phyloP scores from a whole-genome alignment of 2,888 invertebrate genomes.

The Yponomeuta sedellus region DNA sequence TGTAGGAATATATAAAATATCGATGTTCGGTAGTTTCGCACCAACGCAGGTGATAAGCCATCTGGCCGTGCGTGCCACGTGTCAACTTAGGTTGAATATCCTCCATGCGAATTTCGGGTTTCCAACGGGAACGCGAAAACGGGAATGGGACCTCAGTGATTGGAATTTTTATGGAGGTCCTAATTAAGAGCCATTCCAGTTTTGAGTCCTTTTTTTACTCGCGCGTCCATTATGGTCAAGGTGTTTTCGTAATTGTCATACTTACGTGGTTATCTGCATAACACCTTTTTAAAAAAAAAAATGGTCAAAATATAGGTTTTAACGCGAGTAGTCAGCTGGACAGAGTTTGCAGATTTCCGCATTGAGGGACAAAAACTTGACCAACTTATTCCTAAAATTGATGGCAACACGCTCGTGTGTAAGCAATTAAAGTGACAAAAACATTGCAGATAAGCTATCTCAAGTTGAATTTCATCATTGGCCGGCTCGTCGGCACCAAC shows the following conservation, averaged over 20 bases:
- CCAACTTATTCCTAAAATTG: neutral
- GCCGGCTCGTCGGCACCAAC: neutral
- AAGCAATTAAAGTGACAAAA: neutral
- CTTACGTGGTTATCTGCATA: neutral
- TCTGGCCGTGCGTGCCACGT: constrained; percentile 56
- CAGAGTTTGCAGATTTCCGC: neutral
- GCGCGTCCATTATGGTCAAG: neutral
- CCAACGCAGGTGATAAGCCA: constrained; percentile 31
- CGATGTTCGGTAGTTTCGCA: constrained; percentile 38
- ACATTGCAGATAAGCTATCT: neutral
- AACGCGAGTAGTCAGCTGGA: neutral
- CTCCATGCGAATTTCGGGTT: constrained; percentile 40
- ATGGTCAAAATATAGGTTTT: neutral
- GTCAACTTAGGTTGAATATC: constrained; percentile 43
- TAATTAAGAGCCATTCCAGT: neutral
- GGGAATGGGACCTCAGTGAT: neutral
- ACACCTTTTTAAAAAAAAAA: neutral
- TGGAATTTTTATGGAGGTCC: neutral
- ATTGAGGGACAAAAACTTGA: neutral
- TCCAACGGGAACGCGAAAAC: constrained; percentile 15
- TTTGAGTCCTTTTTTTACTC: neutral
- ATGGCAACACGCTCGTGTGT: neutral
- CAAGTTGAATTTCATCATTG: neutral
- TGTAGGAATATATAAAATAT: constrained; percentile 34
- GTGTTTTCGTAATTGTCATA: constrained; percentile 23